Evolutionary conservation across 2,888 invertebrate genomes (phyloP).

Genomic region (Pollenia amentaria): DNA sequence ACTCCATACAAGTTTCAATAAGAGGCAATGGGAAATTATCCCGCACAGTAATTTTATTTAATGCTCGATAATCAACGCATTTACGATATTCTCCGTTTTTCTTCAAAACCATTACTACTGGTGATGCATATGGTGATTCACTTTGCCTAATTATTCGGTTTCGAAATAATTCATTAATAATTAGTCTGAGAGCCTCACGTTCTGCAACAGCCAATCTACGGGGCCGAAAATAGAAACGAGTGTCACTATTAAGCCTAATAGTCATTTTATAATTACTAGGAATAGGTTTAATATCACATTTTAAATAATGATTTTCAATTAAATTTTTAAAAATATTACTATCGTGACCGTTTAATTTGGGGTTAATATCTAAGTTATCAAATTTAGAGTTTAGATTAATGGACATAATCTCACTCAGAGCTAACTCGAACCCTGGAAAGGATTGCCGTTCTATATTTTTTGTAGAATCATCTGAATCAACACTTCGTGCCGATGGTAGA

Average conservation of each 20-base stretch:
- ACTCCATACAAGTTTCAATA: slow-evolving; percentile 33
- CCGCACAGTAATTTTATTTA: slow-evolving; percentile 21
- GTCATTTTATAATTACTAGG: slow-evolving; percentile 35
- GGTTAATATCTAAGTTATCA: slow-evolving; percentile 42
- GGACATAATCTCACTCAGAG: slow-evolving; percentile 36
- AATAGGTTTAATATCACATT: neutral
- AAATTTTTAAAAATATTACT: slow-evolving; percentile 27
- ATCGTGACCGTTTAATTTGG: neutral
- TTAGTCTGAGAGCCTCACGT: too few species aligned
- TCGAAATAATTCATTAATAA: too few species aligned
- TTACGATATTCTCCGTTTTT: slow-evolving; percentile 44
- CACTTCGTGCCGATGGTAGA: neutral
- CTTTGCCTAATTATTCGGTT: neutral
- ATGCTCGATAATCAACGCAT: slow-evolving; percentile 54
- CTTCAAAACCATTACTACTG: slow-evolving; percentile 4
- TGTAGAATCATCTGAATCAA: slow-evolving; percentile 1
- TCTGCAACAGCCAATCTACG: too few species aligned
- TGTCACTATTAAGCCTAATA: slow-evolving; percentile 14
- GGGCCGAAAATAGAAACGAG: slow-evolving; percentile 21
- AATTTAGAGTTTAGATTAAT: slow-evolving; percentile 18
- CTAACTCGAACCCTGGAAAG: slow-evolving; percentile 1
- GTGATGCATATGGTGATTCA: slow-evolving; percentile 24
- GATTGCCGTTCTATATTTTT: neutral
- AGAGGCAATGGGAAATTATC: slow-evolving; percentile 47
- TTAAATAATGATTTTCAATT: slow-evolving; percentile 25